phyloP scores from a whole-genome alignment of 2,888 invertebrate species.

The Mechanitis mazaeus region DNA sequence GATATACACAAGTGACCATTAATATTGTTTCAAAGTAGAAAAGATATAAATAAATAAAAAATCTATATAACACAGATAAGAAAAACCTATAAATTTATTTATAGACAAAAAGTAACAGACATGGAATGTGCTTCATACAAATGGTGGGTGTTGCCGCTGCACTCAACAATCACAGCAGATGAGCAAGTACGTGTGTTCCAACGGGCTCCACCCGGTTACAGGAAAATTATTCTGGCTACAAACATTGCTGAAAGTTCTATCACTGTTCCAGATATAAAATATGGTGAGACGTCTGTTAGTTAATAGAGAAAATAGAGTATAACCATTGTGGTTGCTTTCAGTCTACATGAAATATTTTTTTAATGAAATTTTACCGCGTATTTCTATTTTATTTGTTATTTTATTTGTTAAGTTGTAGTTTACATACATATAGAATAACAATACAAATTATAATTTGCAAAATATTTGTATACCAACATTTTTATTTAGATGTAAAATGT shows the following conservation, averaged over 20 bases:
- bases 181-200: conserved; percentile 81
- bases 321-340: no score
- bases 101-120: conserved; percentile 44
- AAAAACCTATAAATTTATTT: conserved; percentile 7
- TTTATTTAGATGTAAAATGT: no score
- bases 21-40: no score
- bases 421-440: no score
- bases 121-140: conserved; percentile 45
- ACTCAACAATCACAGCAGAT: conserved; percentile 86
- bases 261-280: conserved; percentile 91
- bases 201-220: conserved; percentile 76
- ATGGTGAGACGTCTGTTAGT: conserved; percentile 69
- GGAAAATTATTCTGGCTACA: conserved; percentile 92
- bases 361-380: no score
- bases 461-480: no score
- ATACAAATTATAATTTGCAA: no score
- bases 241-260: conserved; percentile 96
- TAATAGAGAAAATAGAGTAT: neutral
- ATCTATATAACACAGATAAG: no score
- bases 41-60: neutral
- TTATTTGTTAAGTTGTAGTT: no score
- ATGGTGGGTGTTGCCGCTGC: conserved; percentile 79
- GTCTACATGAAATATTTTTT: no score
- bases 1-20: no score
- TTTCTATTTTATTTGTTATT: no score